A percentile compares a stretch with the other conserved stretches of the same genome.
These are phyloP conservation scores for Hylaeus volcanicus DNA, from an alignment of 1,140 invertebrate species.

Conservation along the genomic window DNA sequence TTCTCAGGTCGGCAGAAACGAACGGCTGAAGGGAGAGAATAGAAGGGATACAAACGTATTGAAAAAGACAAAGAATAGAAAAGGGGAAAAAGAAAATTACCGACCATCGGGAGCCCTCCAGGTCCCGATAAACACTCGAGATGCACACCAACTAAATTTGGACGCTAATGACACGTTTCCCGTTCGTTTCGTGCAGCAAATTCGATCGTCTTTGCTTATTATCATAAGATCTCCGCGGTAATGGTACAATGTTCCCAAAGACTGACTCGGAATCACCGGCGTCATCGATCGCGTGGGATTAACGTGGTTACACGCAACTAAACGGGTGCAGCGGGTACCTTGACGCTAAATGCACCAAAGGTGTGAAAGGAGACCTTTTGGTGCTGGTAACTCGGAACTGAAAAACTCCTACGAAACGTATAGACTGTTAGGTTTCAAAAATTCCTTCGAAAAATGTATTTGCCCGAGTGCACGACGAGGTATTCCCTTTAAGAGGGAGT, in stretches of 20 bases:
- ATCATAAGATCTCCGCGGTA: slow-evolving; percentile 48
- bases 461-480: too few species aligned
- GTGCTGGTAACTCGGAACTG: background rate
- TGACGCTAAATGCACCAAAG: background rate
- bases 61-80: slow-evolving; percentile 20
- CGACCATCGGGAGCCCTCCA: slow-evolving; percentile 2
- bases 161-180: slow-evolving; percentile 31
- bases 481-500: too few species aligned
- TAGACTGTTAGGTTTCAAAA: too few species aligned
- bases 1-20: slow-evolving; percentile 21
- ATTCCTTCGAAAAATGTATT: too few species aligned
- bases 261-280: background rate
- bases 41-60: slow-evolving; percentile 26
- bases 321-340: background rate
- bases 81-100: too few species aligned
- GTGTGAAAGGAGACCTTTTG: too few species aligned
- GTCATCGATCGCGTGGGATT: background rate
- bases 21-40: slow-evolving; percentile 23
- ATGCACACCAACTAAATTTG: slow-evolving; percentile 21
- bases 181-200: slow-evolving; percentile 43
- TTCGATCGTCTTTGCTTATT: slow-evolving; percentile 30
- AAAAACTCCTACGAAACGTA: too few species aligned
- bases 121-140: slow-evolving; percentile 22
- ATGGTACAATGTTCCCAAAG: background rate
- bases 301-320: background rate